Conservation (phyloP, 53 echinoderm and acorn worm genomes). For the Temnopleurus reevesii region DNA sequence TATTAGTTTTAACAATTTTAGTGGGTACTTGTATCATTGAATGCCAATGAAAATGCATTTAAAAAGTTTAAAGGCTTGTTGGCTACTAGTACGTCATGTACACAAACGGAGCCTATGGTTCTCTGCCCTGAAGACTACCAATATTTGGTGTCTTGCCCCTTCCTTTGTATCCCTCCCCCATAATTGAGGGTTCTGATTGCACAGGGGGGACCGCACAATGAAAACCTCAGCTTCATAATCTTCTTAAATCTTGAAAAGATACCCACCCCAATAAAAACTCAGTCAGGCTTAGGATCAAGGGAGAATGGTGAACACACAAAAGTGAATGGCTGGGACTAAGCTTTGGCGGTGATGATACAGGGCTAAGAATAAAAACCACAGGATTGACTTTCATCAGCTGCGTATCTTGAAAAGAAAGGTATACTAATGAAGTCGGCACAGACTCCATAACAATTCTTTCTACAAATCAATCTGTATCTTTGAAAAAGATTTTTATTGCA, state of each 20-base stretch:
- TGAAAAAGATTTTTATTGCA: conserved; percentile 20
- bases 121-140: conserved; percentile 17
- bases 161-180: conserved; percentile 29
- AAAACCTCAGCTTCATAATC: conserved; percentile 32
- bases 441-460: neutral
- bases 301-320: neutral
- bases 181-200: conserved; percentile 30
- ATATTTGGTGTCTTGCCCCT: conserved; percentile 19
- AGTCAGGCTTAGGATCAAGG: neutral
- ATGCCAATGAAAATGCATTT: too few relatives aligned
- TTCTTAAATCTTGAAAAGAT: conserved; percentile 14
- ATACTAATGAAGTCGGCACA: neutral
- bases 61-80: too few relatives aligned
- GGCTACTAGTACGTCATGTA: too few relatives aligned
- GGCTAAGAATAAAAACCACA: neutral
- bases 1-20: too few relatives aligned
- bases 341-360: neutral
- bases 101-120: neutral
- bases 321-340: neutral
- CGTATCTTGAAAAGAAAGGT: neutral
- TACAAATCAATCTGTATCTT: neutral
- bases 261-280: conserved; percentile 16
- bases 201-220: conserved; percentile 19
- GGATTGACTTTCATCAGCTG: neutral
- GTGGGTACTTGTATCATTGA: too few relatives aligned